Conservation (phyloP, 2,113 vertebrate species). For the Pogonocichla stellata region DNA sequence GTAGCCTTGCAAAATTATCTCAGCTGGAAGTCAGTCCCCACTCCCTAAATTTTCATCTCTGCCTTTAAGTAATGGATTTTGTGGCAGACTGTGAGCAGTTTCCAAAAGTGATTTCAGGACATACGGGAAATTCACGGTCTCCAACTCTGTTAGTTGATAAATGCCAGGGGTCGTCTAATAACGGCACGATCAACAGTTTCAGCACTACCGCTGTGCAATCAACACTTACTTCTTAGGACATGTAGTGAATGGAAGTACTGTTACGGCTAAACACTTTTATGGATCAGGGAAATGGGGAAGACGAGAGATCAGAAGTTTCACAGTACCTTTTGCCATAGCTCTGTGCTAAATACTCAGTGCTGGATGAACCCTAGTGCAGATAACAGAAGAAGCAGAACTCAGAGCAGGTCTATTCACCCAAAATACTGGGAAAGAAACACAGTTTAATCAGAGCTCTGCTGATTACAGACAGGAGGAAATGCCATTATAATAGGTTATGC, state of each 20-base stretch:
- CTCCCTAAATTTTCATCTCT: not conserved
- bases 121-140: not conserved
- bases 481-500: not conserved
- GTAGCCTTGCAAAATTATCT: not conserved
- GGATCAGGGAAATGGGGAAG: not conserved
- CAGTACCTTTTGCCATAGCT: too few species aligned
- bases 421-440: not conserved
- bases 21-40: not conserved
- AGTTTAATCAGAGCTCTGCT: not conserved
- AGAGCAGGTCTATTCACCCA: not conserved
- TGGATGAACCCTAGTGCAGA: not conserved
- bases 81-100: not conserved
- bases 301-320: not conserved
- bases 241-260: not conserved
- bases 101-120: not conserved
- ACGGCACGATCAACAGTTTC: rapidly evolving
- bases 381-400: rapidly evolving
- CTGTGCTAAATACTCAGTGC: not conserved
- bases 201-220: not conserved
- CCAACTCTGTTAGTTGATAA: not conserved
- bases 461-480: not conserved
- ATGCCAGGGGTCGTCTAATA: not conserved
- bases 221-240: not conserved
- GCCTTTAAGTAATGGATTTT: not conserved
- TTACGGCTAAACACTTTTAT: not conserved